Evolutionary conservation across 2,888 invertebrate genomes (phyloP).

Genomic region (Drosophila atripex): DNA sequence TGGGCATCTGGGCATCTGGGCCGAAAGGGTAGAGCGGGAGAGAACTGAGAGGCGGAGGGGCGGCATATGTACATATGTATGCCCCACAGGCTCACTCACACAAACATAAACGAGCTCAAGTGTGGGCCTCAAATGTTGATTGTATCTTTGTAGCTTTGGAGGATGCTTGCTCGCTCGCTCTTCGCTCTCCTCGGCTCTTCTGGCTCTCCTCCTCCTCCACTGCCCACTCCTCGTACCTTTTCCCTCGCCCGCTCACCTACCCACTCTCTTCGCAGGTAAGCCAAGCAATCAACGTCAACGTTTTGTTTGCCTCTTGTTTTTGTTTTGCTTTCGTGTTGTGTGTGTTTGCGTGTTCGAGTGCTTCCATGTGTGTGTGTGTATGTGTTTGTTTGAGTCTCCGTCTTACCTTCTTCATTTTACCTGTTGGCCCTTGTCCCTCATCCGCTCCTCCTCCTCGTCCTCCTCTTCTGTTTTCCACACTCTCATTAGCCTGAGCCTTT

Average conservation of each 20-base stretch:
- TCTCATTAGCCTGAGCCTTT: conserved; percentile 38
- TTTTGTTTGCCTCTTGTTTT: conserved; percentile 51
- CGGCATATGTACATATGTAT: too few relatives aligned
- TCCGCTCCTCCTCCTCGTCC: neutral
- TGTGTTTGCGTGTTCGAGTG: conserved; percentile 10
- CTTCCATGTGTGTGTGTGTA: conserved; percentile 7
- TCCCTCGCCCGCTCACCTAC: conserved; percentile 6
- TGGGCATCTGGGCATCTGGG: conserved; percentile 64
- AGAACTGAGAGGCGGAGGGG: conserved; percentile 22
- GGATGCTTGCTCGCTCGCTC: conserved; percentile 32
- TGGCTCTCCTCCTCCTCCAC: neutral
- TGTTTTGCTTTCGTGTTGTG: conserved; percentile 44
- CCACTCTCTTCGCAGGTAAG: conserved; percentile 33
- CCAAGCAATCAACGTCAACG: conserved; percentile 44
- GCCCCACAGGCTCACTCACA: conserved; percentile 51
- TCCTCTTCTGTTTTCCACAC: neutral
- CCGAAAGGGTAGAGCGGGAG: conserved; percentile 1
- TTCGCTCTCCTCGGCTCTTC: neutral
- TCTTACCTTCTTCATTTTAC: conserved; percentile 25
- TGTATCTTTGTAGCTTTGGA: conserved; percentile 66
- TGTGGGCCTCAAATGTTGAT: conserved; percentile 59
- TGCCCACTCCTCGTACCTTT: neutral
- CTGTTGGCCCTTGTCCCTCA: conserved; percentile 33
- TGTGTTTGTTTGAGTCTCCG: conserved; percentile 27
- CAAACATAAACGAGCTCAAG: conserved; percentile 30